phyloP scores from a whole-genome alignment of 2,113 vertebrate genomes.

The Mellivora capensis region DNA sequence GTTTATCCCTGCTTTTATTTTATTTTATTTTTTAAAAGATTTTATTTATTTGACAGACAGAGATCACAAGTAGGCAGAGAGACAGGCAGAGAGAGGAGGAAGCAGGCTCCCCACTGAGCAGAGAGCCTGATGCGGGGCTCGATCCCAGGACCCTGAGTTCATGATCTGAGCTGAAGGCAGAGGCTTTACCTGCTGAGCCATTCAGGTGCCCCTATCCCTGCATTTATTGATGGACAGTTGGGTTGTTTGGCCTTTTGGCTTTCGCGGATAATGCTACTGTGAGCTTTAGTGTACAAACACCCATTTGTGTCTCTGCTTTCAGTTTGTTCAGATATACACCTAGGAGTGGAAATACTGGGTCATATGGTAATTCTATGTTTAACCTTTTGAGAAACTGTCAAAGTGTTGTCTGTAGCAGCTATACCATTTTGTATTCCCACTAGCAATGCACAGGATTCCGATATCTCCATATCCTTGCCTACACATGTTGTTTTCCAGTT shows the following conservation, averaged over 20 bases:
- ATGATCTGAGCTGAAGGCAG: too few species aligned
- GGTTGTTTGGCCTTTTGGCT: neutral
- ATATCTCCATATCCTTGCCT: neutral
- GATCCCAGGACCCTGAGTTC: too few species aligned
- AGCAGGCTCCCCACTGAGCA: too few species aligned
- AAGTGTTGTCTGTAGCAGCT: neutral
- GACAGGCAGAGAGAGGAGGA: too few species aligned
- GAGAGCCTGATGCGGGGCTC: too few species aligned
- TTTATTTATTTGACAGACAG: too few species aligned
- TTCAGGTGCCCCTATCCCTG: neutral
- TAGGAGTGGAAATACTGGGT: neutral
- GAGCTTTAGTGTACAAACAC: neutral
- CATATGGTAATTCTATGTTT: neutral
- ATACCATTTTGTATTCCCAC: neutral
- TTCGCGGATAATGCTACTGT: neutral
- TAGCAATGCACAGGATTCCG: neutral
- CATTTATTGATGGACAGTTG: neutral
- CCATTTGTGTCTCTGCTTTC: neutral
- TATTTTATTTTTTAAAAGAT: too few species aligned
- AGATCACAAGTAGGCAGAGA: too few species aligned
- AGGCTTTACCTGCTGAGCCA: too few species aligned
- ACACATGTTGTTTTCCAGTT: neutral
- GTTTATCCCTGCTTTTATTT: neutral
- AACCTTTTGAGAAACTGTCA: neutral
- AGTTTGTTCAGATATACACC: neutral